Evolutionary conservation across 1,140 invertebrate genomes (phyloP).

Genomic region (Maniola jurtina): DNA sequence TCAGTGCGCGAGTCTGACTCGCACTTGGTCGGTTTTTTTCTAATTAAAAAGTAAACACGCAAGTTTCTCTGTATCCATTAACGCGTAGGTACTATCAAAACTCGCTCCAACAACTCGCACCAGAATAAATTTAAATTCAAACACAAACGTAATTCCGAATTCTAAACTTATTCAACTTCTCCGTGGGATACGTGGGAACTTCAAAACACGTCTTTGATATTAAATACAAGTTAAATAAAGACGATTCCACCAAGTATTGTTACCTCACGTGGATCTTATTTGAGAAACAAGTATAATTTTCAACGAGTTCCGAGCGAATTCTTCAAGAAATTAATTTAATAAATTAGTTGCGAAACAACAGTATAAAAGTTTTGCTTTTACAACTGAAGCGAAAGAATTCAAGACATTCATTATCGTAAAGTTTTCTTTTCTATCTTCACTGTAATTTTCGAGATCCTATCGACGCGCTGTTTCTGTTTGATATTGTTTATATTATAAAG

Average conservation of each 20-base stretch:
- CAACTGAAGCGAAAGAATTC: slow-evolving; percentile 53
- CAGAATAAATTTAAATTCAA: slow-evolving; percentile 52
- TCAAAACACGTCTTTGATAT: slow-evolving; percentile 65
- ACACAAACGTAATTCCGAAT: slow-evolving; percentile 53
- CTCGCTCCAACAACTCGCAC: slow-evolving; percentile 33
- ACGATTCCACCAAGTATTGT: slow-evolving; percentile 61
- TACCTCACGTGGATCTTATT: slow-evolving; percentile 59
- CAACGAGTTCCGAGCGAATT: slow-evolving; percentile 52
- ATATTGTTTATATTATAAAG: slow-evolving; percentile 18
- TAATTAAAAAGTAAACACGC: slow-evolving; percentile 9
- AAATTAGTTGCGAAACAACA: slow-evolving; percentile 64
- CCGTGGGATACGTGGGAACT: slow-evolving; percentile 48
- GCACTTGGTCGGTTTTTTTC: no score
- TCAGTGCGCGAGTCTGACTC: no score
- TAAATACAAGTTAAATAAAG: slow-evolving; percentile 74
- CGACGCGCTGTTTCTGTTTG: slow-evolving; percentile 7
- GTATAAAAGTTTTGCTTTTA: slow-evolving; percentile 48
- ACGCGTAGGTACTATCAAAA: slow-evolving; percentile 35
- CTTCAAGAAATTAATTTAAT: slow-evolving; percentile 63
- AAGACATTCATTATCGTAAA: slow-evolving; percentile 41
- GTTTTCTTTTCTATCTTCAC: slow-evolving; percentile 32
- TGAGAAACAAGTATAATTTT: slow-evolving; percentile 63
- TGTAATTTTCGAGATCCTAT: slow-evolving; percentile 26
- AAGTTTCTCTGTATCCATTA: slow-evolving; percentile 38
- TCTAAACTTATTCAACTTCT: slow-evolving; percentile 54